These are phyloP conservation scores for Drosophila rhopaloa DNA, from an alignment of 1,140 invertebrate species.

Conservation along the genomic window DNA sequence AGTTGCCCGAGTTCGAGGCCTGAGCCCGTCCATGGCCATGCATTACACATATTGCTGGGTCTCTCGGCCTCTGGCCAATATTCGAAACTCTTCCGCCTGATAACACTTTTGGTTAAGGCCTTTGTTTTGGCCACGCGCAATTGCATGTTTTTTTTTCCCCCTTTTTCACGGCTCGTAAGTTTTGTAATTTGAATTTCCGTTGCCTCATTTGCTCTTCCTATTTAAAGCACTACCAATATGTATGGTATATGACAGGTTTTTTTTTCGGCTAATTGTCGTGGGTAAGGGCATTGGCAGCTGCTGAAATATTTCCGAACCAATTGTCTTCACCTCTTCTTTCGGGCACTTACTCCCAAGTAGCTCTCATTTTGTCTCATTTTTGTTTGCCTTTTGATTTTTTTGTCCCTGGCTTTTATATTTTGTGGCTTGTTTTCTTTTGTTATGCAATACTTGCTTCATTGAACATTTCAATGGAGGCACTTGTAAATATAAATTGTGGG, in stretches of 20 bases:
- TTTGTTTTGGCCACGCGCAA: conserved; percentile 51
- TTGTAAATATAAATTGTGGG: conserved; percentile 57
- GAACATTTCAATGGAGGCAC: conserved; percentile 49
- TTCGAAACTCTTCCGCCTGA: conserved; percentile 65
- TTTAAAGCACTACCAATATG: conserved; percentile 11
- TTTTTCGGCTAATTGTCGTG: conserved; percentile 67
- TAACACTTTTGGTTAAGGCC: conserved; percentile 48
- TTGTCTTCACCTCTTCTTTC: conserved; percentile 34
- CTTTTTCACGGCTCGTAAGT: conserved; percentile 57
- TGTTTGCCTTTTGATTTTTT: conserved; percentile 26
- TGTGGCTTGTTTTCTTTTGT: conserved; percentile 36
- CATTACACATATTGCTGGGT: conserved; percentile 34
- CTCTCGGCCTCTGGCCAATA: conserved; percentile 22
- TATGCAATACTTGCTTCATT: conserved; percentile 63
- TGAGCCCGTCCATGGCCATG: conserved; percentile 33
- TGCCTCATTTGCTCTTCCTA: conserved; percentile 66
- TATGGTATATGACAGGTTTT: conserved; percentile 10
- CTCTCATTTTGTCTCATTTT: conserved; percentile 47
- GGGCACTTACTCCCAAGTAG: conserved; percentile 49
- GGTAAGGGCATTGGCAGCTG: conserved; percentile 40
- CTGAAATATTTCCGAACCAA: conserved; percentile 41
- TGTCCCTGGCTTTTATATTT: conserved; percentile 6
- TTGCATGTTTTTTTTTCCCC: conserved; percentile 31
- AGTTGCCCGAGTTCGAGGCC: conserved; percentile 41
- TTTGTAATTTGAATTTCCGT: conserved; percentile 77